Evolutionary conservation across 2,888 invertebrate species (phyloP).

Genomic region (Caenorhabditis sp.): DNA sequence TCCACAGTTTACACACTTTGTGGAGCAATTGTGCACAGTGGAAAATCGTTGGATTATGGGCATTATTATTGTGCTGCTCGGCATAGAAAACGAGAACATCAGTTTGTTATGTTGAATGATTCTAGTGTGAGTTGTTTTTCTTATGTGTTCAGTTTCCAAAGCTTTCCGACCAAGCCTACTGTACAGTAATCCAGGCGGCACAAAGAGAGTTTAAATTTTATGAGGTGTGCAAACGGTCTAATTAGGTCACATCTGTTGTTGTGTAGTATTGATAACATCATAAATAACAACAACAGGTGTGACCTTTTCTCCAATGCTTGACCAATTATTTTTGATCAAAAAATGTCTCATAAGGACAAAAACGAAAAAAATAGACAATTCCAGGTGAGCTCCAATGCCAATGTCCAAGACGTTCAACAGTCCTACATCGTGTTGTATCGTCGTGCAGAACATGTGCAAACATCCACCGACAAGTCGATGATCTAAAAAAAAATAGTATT

Average conservation of each 20-base stretch:
- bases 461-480: conserved; percentile 17
- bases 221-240: no score
- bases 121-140: conserved; percentile 10
- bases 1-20: conserved; percentile 36
- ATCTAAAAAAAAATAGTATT: conserved; percentile 12
- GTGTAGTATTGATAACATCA: no score
- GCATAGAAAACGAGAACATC: conserved; percentile 15
- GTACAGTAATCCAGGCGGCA: no score
- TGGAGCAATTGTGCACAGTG: conserved; percentile 28
- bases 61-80: conserved; percentile 39
- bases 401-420: conserved; percentile 15
- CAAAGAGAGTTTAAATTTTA: no score
- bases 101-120: conserved; percentile 32
- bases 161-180: neutral
- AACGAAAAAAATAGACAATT: conserved; percentile 7
- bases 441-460: conserved; percentile 23
- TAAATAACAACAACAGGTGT: no score
- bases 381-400: conserved; percentile 18
- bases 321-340: neutral
- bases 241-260: no score
- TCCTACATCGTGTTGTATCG: conserved; percentile 38
- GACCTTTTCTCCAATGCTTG: neutral
- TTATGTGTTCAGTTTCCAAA: neutral
- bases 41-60: conserved; percentile 24
- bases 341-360: no score